Evolutionary conservation across 2,797 vertebrate species (phyloP), one percentile per base, ranked within the genome.

Genomic region (Zenarchopterus dispar): DNA sequence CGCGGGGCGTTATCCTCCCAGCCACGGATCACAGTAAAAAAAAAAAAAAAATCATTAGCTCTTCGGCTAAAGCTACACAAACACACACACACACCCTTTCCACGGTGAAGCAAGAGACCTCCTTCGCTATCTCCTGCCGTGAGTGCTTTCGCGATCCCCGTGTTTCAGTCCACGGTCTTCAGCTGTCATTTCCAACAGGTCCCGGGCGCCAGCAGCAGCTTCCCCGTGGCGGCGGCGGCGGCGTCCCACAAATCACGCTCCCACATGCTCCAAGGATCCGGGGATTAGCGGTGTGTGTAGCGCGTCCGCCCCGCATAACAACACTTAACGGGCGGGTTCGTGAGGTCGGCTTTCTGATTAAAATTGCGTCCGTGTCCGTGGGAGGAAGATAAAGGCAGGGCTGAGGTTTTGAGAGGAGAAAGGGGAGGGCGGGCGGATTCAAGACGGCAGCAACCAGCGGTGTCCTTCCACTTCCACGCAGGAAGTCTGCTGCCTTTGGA

Each of bases 111-210:
- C 66, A 50, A 50, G 41, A 67, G 53, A 63, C 57, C 70, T 64
- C 77, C 75, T 89, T 62, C 76, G 86, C 73, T 87, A 89, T 89
- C 87, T 89, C 56, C 75, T 71, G 45, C 50, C 73, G 71, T 74
- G 68, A 56, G 62, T 77, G 78, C 69, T 75, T 23, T 22, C 50
- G 56, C 59, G 83, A 56, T 85, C 60, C 75, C 73, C 52, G 84
- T 42, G 78, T 61, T 84, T 81, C 80, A 75, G 65, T 88, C 89
- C 89, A 78, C 86, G 82, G 77, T 84, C 89, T 39, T 86, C 78
- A 84, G 89, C 88, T 82, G 91, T 92, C 92, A 93, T 93, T 85
- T 92, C 93, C 91, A 89, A 88, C 91, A 92, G 86, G 89, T 93
- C 88, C 90, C 78, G 39, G 54, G 57, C 83, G 16, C 19, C 49